Evolutionary conservation across 2,113 vertebrate species (phyloP), one percentile per base, ranked within the genome.

Genomic region (Mohoua ochrocephala): DNA sequence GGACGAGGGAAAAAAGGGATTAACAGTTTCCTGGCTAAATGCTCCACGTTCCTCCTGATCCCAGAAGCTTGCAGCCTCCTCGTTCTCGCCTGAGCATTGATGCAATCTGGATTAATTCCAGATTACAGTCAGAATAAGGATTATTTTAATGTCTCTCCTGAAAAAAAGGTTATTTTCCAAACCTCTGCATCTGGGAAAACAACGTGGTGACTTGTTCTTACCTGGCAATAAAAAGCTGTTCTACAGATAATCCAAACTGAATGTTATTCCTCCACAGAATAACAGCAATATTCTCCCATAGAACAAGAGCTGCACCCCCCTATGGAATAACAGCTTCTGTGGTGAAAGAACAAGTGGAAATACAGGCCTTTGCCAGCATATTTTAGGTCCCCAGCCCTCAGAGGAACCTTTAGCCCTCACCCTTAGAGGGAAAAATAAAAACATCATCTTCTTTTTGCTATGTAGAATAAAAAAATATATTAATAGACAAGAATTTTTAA

Each of bases 311-410:
- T 73, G 23, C 15, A 39, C 49, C 57, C 30, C n/a, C 60, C 26
- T 33, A 28, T 2, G n/a, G 87, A 82, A 33, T 42, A 76, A 39
- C 37, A 77, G 35, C 70, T 61, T 52, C 50, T 78, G 42, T 39
- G 4, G 28, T 18, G 11, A 78, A 84, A 77, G 52, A 61, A 24
- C 63, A 5, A 28, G 27, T 30, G 37, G 27, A 82, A 70, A 44
- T 9, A 60, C 0, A 2, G 10, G 30, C 33, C 27, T 71, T 57
- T 44, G 10, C 20, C 41, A 28, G 9, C 0, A 5, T 31, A 30
- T 49, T 42, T 63, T 56, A 64, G 26, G 57, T 73, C 26, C 21
- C 7, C 56, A 75, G 45, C 13, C 31, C 28, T 30, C 42, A 78
- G 81, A 65, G 15, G 18, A 78, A 28, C 26, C 56, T 67, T 74